phyloP scores from a whole-genome alignment of 2,888 invertebrate species.

The Cynaeus angustus region DNA sequence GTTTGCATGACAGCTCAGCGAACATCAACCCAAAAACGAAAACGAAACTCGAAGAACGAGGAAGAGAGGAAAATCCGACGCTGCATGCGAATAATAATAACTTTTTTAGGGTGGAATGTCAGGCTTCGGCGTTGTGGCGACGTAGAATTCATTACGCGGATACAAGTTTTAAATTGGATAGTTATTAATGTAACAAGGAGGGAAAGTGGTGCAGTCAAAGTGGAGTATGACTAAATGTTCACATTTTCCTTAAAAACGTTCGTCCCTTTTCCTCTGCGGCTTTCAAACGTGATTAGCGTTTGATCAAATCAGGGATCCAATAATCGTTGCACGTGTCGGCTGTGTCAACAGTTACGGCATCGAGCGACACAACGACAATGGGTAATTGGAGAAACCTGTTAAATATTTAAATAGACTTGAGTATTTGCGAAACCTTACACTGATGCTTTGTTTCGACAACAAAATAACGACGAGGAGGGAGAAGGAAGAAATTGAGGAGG shows the following conservation, averaged over 20 bases:
- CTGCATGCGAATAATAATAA: slow-evolving; percentile 14
- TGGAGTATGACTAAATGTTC: too few species aligned
- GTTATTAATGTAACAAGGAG: too few species aligned
- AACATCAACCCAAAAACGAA: slow-evolving; percentile 25
- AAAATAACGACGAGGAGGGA: slow-evolving; percentile 8
- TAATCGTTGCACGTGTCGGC: slow-evolving; percentile 36
- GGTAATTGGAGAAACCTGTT: slow-evolving; percentile 62
- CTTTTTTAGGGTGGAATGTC: slow-evolving; percentile 10
- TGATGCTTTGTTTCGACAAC: slow-evolving; percentile 39
- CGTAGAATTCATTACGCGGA: too few species aligned
- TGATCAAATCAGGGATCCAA: slow-evolving; percentile 19
- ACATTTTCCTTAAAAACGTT: too few species aligned
- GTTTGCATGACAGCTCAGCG: slow-evolving; percentile 44
- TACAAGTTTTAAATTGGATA: too few species aligned
- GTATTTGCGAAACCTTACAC: slow-evolving; percentile 47
- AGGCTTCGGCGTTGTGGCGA: slow-evolving; percentile 3
- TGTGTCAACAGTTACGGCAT: slow-evolving; percentile 39
- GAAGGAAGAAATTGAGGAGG: not conserved
- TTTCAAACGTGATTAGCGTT: slow-evolving; percentile 5
- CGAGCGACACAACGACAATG: slow-evolving; percentile 52
- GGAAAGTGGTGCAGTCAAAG: too few species aligned
- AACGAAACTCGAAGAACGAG: slow-evolving; percentile 9
- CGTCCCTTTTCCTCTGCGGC: not conserved
- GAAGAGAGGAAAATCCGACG: slow-evolving; percentile 6
- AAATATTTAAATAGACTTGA: slow-evolving; percentile 60